Evolutionary conservation across 2,113 vertebrate genomes (phyloP), one percentile per base, ranked within the genome.

Genomic region (Ophiodon elongatus): DNA sequence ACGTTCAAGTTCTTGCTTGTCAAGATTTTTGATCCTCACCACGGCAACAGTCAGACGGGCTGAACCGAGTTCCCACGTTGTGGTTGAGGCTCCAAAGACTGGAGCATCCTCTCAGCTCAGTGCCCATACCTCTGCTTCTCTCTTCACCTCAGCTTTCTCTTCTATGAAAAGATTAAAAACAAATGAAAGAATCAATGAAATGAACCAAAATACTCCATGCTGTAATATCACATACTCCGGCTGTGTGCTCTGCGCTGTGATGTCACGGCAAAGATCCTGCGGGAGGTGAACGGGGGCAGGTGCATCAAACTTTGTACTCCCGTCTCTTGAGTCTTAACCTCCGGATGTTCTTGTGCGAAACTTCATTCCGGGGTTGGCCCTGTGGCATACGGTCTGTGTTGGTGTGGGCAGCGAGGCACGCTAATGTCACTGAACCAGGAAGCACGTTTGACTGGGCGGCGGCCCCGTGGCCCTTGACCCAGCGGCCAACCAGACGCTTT

Each of bases 1-100:
- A 3, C 7, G 15, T 47, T 65, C n/a, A 9, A 54, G 73, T 0
- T 70, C 66, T 23, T 29, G n/a, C 57, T 66, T 82, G 76, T 76
- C 59, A 35, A 50, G 29, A 69, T 3, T 25, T 83, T 50, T 83
- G 85, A 85, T 85, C 60, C 27, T 83, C 72, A 23, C 37, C 8
- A 15, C 1, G 62, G 74, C 45, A 60, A 23, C 66, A 73, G 64
- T 77, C 71, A 31, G 37, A 68, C 41, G 3, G 72, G 35, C 80
- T 37, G 64, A 86, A 45, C 15, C 2, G 27, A 35, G 78, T 27
- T 50, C 76, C 31, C 59, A 67, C 76, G 29, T 75, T 80, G 65
- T 81, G 65, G 66, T 73, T 23, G 64, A 71, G 67, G 3, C 47
- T 79, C 66, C 66, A 65, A 82, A 71, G 60, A 80, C 52, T n/a